A percentile compares a stretch with the other conserved stretches of the same genome.
Conservation (phyloP, 2,888 invertebrate species). For the Glaucopsyche alexis region DNA sequence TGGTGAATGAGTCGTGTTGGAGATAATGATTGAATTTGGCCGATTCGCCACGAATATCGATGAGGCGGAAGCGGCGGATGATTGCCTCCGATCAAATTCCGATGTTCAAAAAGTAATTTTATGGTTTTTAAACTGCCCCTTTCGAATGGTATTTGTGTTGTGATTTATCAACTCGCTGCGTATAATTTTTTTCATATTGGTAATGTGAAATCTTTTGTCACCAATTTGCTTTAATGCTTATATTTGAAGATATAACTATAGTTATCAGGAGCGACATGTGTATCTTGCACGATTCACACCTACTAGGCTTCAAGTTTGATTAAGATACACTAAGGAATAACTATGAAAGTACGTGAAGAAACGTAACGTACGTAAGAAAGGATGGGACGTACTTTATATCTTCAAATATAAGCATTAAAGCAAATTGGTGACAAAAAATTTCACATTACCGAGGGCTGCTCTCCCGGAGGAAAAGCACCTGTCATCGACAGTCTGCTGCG, state of each 20-base stretch:
- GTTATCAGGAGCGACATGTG: too few relatives aligned
- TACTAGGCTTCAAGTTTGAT: too few relatives aligned
- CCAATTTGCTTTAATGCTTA: not conserved
- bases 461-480: too few relatives aligned
- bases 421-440: not conserved
- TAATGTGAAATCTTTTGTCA: not conserved
- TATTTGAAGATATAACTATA: too few relatives aligned
- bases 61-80: slow-evolving; percentile 76
- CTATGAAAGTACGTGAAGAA: too few relatives aligned
- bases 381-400: too few relatives aligned
- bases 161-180: slow-evolving; percentile 32
- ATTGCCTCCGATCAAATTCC: slow-evolving; percentile 74
- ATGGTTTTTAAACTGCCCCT: slow-evolving; percentile 72
- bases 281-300: too few relatives aligned
- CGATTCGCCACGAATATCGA: slow-evolving; percentile 80
- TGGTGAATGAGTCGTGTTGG: slow-evolving; percentile 78
- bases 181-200: not conserved
- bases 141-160: slow-evolving; percentile 39
- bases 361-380: too few relatives aligned
- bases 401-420: too few relatives aligned
- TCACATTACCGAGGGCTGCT: not conserved
- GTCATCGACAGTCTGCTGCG: too few relatives aligned
- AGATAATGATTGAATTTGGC: slow-evolving; percentile 79
- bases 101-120: slow-evolving; percentile 74
- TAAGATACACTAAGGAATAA: too few relatives aligned